Conservation (phyloP, 1,140 invertebrate species). For the Magallana gigas region DNA sequence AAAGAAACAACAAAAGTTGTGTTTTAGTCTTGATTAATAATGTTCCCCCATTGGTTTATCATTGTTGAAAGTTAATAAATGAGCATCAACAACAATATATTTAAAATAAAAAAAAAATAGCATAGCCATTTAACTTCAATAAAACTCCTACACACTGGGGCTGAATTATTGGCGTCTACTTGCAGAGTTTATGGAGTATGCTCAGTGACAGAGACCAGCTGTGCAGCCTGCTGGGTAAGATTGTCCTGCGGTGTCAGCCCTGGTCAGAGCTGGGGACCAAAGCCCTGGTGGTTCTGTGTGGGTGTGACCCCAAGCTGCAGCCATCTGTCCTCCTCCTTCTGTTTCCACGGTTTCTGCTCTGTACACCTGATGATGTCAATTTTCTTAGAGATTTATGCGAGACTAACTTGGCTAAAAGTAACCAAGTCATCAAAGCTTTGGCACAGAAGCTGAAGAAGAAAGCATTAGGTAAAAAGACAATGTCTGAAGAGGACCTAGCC, state of each 20-base stretch:
- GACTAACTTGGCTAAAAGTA: slow-evolving; percentile 42
- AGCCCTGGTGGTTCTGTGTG: slow-evolving; percentile 30
- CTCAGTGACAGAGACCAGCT: not conserved
- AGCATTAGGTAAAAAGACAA: not conserved
- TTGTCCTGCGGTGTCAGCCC: slow-evolving; percentile 8
- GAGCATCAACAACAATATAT: too few species aligned
- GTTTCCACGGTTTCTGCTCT: slow-evolving; percentile 36
- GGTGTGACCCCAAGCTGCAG: slow-evolving; percentile 30
- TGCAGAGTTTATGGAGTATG: not conserved
- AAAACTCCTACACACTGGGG: too few species aligned
- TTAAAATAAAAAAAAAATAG: too few species aligned
- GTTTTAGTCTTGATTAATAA: too few species aligned
- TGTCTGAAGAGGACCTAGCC: not conserved
- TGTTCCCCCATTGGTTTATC: too few species aligned
- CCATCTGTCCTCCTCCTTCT: not conserved
- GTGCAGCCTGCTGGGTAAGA: slow-evolving; percentile 4
- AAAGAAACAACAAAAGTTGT: too few species aligned
- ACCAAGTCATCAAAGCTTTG: slow-evolving; percentile 18
- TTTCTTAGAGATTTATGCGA: slow-evolving; percentile 38
- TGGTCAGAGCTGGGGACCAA: not conserved
- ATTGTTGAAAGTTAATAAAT: too few species aligned
- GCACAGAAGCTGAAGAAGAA: slow-evolving; percentile 35
- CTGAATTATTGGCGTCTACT: not conserved
- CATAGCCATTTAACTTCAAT: too few species aligned
- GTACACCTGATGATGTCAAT: slow-evolving; percentile 3